Percentiles rank a stretch among this genome's conserved stretches.
Conservation (phyloP, 2,888 invertebrate genomes). For the Idaea dimidiata region DNA sequence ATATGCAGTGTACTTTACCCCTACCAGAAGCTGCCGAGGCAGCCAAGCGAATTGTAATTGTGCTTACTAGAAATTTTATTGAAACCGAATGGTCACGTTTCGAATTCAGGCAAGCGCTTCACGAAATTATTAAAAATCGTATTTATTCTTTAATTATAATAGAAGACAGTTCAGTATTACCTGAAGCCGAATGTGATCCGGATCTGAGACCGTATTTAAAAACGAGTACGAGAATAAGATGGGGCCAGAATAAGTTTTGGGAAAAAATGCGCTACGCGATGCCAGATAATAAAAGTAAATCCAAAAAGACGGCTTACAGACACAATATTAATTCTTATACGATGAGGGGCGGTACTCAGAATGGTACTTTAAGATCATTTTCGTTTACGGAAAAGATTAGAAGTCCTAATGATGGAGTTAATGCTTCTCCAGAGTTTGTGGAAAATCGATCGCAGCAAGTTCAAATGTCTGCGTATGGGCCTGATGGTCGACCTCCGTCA, state of each 20-base stretch:
- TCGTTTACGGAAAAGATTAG: slow-evolving; percentile 79
- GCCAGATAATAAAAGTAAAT: slow-evolving; percentile 84
- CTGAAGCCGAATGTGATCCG: slow-evolving; percentile 91
- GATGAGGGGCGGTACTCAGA: slow-evolving; percentile 82
- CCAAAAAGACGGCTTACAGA: slow-evolving; percentile 83
- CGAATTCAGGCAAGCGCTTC: slow-evolving; percentile 93
- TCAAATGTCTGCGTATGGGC: slow-evolving; percentile 67
- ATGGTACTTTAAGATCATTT: slow-evolving; percentile 82
- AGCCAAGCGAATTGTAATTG: slow-evolving; percentile 91
- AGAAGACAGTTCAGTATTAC: slow-evolving; percentile 89
- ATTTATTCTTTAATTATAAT: slow-evolving; percentile 92
- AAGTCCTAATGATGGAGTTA: slow-evolving; percentile 62
- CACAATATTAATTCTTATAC: slow-evolving; percentile 92
- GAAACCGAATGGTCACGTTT: slow-evolving; percentile 96
- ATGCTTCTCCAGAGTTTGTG: slow-evolving; percentile 84
- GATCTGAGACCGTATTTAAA: slow-evolving; percentile 94
- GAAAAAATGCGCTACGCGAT: slow-evolving; percentile 93
- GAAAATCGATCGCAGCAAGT: slow-evolving; percentile 60
- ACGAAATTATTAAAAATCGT: slow-evolving; percentile 91
- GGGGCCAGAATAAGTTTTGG: slow-evolving; percentile 97
- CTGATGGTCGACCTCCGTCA: slow-evolving; percentile 86
- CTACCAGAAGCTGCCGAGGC: slow-evolving; percentile 94
- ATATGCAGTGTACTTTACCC: slow-evolving; percentile 86
- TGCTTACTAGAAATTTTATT: slow-evolving; percentile 92
- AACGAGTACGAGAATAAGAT: slow-evolving; percentile 90